phyloP scores from a whole-genome alignment of 2,888 invertebrate species.

The Hybos culiciformis region DNA sequence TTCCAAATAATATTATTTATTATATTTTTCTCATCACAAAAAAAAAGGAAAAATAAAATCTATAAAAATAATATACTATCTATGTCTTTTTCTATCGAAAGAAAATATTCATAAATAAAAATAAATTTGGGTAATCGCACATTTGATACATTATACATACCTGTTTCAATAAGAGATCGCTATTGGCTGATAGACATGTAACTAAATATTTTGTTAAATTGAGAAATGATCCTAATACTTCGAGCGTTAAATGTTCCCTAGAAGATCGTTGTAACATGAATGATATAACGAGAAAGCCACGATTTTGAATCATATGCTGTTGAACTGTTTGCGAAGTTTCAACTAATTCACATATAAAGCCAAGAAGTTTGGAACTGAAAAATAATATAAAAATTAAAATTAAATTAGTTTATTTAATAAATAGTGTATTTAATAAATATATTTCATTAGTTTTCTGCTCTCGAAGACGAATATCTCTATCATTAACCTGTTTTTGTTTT shows the following conservation, averaged over 20 bases:
- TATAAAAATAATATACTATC: not conserved
- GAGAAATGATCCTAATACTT: conserved; percentile 84
- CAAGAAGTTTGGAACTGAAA: conserved; percentile 82
- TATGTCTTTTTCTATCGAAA: conserved; percentile 1
- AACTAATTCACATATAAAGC: conserved; percentile 93
- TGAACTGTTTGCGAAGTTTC: conserved; percentile 95
- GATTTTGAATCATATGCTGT: conserved; percentile 97
- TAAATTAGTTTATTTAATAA: conserved; percentile 8
- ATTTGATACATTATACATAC: conserved; percentile 39
- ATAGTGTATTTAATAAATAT: not conserved
- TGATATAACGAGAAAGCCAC: conserved; percentile 95
- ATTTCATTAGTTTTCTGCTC: not conserved
- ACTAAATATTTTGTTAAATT: conserved; percentile 86
- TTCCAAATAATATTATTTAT: conserved; percentile 6
- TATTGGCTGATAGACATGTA: conserved; percentile 83
- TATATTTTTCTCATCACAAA: conserved; percentile 5
- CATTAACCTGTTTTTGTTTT: no score
- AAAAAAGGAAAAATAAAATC: conserved; percentile 9
- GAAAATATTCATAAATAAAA: conserved; percentile 4
- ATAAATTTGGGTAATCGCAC: no score
- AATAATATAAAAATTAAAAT: conserved; percentile 9
- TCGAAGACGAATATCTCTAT: no score
- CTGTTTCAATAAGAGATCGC: conserved; percentile 83
- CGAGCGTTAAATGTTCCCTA: conserved; percentile 84
- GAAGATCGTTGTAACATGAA: conserved; percentile 90